Evolutionary conservation across 1,140 invertebrate species (phyloP).

Genomic region (Adelges cooleyi): DNA sequence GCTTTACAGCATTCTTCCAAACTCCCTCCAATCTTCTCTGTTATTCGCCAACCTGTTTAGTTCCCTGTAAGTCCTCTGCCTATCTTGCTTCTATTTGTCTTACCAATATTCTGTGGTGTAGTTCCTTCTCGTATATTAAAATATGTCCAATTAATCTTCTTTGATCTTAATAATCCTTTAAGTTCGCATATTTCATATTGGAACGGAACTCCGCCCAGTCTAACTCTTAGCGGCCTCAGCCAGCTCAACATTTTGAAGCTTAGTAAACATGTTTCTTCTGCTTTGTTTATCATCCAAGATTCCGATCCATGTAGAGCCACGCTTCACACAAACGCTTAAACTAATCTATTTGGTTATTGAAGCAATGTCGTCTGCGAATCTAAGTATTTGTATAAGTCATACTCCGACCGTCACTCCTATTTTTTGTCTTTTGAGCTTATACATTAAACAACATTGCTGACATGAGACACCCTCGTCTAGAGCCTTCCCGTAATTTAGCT

Average conservation of each 20-base stretch:
- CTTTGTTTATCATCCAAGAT: not conserved
- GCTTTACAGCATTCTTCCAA: too few relatives aligned
- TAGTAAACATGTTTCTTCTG: not conserved
- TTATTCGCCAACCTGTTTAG: too few relatives aligned
- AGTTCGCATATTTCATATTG: not conserved
- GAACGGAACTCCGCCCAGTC: not conserved
- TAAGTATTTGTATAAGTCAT: not conserved
- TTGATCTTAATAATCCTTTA: not conserved
- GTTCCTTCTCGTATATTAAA: not conserved
- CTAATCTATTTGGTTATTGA: not conserved
- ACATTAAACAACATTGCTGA: not conserved
- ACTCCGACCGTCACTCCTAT: not conserved
- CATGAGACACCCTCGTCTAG: not conserved
- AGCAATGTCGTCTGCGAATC: too few relatives aligned
- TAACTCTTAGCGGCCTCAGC: not conserved
- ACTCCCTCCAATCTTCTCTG: too few relatives aligned
- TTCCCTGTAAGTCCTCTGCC: not conserved
- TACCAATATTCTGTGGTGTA: too few relatives aligned
- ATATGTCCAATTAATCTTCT: not conserved
- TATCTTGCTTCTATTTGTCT: not conserved
- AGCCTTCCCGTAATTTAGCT: too few relatives aligned
- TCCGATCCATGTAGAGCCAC: too few relatives aligned
- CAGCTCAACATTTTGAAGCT: not conserved
- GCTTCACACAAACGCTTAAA: not conserved
- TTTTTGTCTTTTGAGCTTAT: not conserved